These are phyloP conservation scores for Apodemus agrarius DNA, from an alignment of 2,797 vertebrate genomes.

Conservation along the genomic window DNA sequence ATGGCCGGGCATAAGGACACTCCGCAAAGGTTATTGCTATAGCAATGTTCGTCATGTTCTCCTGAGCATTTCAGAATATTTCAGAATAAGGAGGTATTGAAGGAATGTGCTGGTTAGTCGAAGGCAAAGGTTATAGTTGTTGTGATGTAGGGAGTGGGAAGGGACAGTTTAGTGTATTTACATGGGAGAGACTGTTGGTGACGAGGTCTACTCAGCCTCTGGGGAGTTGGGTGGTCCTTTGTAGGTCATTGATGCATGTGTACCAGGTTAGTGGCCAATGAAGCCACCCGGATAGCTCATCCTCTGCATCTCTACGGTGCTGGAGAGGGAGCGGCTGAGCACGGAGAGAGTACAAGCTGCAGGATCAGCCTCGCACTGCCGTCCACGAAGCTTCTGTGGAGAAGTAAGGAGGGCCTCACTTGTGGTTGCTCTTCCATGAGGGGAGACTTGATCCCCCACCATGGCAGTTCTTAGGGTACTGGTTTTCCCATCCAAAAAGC, in stretches of 20 bases:
- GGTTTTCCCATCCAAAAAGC: not conserved
- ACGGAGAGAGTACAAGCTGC: not conserved
- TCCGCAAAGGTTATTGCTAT: not conserved
- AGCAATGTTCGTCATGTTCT: not conserved
- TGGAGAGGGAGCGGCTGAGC: not conserved
- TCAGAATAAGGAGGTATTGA: constrained; percentile 30
- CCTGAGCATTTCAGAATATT: constrained; percentile 15
- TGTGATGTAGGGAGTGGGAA: not conserved
- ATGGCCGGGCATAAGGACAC: not conserved
- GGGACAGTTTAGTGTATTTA: not conserved
- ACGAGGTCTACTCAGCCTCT: not conserved
- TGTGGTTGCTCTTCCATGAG: not conserved
- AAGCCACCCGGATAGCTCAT: not conserved
- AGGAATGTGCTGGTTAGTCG: constrained; percentile 10
- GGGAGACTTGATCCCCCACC: not conserved
- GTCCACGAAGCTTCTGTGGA: not conserved
- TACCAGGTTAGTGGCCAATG: not conserved
- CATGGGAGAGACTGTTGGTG: not conserved
- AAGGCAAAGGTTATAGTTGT: not conserved
- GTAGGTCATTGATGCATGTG: not conserved
- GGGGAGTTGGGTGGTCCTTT: not conserved
- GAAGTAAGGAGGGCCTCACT: not conserved
- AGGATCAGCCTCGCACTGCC: not conserved
- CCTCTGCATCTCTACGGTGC: not conserved
- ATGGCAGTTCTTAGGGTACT: not conserved